Conservation (phyloP, 2,113 vertebrate genomes). For the Dipodomys ordii region DNA sequence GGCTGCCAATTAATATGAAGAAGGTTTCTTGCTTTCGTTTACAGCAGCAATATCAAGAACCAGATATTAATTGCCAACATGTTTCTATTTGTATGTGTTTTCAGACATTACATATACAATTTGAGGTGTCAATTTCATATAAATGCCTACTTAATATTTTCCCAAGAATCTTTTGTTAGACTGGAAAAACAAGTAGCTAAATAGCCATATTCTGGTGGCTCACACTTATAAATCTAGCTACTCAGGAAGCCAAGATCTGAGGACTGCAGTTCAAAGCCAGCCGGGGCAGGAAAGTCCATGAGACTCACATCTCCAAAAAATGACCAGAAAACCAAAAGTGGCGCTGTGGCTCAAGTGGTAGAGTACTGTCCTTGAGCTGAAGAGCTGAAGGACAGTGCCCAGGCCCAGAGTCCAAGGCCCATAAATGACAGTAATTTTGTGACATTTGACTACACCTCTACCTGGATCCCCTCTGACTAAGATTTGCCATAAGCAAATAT, state of each 20-base stretch:
- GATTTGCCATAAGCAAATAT: neutral
- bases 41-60: conserved; percentile 52
- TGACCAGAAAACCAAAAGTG: no score
- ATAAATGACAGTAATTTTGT: neutral
- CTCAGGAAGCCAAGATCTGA: no score
- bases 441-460: neutral
- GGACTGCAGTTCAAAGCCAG: no score
- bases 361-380: no score
- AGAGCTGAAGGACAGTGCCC: no score
- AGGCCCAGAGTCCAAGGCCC: no score
- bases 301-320: no score
- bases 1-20: conserved; percentile 30
- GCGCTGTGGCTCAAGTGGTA: no score
- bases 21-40: conserved; percentile 38
- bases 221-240: no score
- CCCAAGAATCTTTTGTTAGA: neutral
- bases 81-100: conserved; percentile 33
- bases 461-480: neutral
- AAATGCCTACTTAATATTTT: conserved; percentile 39
- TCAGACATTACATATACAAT: neutral
- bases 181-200: neutral
- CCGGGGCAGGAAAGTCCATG: no score
- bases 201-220: neutral
- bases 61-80: neutral
- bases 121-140: neutral